A percentile compares a stretch with the other conserved stretches of the same genome.
Evolutionary conservation across 2,113 vertebrate genomes (phyloP).

Genomic region (Pavo muticus): DNA sequence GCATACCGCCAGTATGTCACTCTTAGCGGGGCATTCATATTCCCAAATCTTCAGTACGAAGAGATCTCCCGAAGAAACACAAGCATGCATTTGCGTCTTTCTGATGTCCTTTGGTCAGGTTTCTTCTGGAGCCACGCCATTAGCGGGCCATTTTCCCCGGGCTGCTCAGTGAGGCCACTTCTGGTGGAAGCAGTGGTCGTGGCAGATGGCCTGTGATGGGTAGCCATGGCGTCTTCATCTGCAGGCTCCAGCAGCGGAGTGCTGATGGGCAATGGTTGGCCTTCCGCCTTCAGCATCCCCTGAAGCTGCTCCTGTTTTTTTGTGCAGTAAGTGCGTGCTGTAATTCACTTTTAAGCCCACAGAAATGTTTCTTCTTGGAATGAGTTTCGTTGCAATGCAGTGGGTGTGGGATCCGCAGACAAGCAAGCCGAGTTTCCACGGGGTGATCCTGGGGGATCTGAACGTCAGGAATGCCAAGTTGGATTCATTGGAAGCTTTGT

Average conservation of each 20-base stretch:
- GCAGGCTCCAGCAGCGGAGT: not conserved
- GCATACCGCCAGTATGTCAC: not conserved
- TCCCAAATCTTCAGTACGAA: not conserved
- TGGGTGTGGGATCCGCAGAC: not conserved
- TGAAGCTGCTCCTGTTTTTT: not conserved
- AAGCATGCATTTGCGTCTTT: not conserved
- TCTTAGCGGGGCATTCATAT: not conserved
- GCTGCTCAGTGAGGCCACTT: not conserved
- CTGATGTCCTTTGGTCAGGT: not conserved
- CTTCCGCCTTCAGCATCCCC: not conserved
- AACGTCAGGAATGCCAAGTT: not conserved
- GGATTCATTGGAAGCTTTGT: conserved; percentile 23
- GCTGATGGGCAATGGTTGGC: not conserved
- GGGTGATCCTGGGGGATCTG: not conserved
- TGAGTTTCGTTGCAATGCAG: not conserved
- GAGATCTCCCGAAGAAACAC: not conserved
- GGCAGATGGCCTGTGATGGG: not conserved
- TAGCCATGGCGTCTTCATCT: not conserved
- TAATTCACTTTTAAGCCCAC: not conserved
- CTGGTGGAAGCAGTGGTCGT: not conserved
- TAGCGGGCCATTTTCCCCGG: not conserved
- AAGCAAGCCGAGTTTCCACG: not conserved
- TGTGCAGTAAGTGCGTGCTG: not conserved
- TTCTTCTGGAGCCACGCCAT: not conserved
- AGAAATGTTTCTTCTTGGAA: not conserved